These are phyloP conservation scores for Camelus dromedarius DNA, from an alignment of 2,113 vertebrate species.

Conservation along the genomic window DNA sequence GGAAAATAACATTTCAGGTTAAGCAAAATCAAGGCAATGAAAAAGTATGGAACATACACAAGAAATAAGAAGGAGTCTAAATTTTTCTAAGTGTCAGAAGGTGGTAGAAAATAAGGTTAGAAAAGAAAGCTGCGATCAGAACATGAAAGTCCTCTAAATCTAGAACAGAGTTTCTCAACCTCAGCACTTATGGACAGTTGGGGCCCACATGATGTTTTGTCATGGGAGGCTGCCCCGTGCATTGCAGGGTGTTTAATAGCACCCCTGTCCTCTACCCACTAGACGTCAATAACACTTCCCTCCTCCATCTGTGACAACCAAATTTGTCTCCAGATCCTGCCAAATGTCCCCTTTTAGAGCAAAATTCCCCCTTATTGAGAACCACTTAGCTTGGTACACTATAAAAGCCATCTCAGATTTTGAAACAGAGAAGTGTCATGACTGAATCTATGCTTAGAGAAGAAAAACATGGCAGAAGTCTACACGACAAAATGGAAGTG, in stretches of 20 bases:
- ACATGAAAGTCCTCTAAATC: conserved; percentile 8
- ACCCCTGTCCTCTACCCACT: background rate
- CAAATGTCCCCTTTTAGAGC: background rate
- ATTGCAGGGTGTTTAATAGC: background rate
- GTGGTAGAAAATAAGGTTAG: background rate
- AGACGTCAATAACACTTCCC: background rate
- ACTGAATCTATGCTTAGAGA: background rate
- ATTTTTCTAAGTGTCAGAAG: conserved; percentile 10
- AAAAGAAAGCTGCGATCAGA: conserved; percentile 38
- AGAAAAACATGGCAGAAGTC: background rate
- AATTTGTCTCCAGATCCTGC: conserved; percentile 6
- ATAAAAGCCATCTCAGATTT: conserved; percentile 42
- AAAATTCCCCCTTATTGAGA: background rate
- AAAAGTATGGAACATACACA: background rate
- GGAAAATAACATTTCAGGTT: conserved; percentile 26
- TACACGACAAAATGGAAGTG: background rate
- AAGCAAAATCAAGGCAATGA: conserved; percentile 47
- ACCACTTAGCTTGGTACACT: background rate
- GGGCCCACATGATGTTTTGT: background rate
- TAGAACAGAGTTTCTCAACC: background rate
- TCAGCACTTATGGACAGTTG: background rate
- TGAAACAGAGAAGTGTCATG: background rate
- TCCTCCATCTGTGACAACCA: background rate
- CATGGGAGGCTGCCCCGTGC: background rate
- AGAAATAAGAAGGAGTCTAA: conserved; percentile 27